Conservation (phyloP, 2,888 invertebrate species). For the Coleophora deauratella region DNA sequence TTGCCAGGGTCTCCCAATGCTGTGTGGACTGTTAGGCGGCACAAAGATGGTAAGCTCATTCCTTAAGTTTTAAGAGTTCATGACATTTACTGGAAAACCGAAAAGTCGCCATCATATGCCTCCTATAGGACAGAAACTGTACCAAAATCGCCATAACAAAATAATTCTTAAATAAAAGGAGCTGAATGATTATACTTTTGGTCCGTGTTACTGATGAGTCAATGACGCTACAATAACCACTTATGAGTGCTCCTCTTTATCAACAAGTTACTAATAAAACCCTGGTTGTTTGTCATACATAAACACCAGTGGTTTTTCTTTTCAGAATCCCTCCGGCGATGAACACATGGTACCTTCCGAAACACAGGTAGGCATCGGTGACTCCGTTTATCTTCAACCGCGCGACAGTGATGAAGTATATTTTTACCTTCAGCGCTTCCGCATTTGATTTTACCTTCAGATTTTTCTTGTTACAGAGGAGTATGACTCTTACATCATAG, state of each 20-base stretch:
- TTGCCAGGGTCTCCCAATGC: slow-evolving; percentile 99
- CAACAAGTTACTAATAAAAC: slow-evolving; percentile 73
- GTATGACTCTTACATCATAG: slow-evolving; percentile 99
- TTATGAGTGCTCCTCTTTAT: slow-evolving; percentile 67
- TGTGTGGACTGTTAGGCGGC: slow-evolving; percentile 98
- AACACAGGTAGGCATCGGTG: slow-evolving; percentile 59
- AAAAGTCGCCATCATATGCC: not conserved
- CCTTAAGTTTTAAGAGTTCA: not conserved
- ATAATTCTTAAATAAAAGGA: slow-evolving; percentile 32
- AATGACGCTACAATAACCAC: slow-evolving; percentile 66
- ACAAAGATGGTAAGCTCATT: slow-evolving; percentile 91
- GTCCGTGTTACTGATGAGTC: slow-evolving; percentile 71
- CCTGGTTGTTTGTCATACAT: slow-evolving; percentile 80
- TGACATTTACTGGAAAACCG: not conserved
- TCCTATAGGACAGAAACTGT: too few species aligned
- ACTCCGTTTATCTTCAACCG: slow-evolving; percentile 38
- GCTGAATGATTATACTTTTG: slow-evolving; percentile 67
- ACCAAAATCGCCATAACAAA: too few species aligned
- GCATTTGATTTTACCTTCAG: slow-evolving; percentile 21
- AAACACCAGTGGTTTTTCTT: slow-evolving; percentile 94
- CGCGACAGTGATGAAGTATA: slow-evolving; percentile 37
- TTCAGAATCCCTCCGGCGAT: slow-evolving; percentile 78
- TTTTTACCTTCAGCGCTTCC: too few species aligned
- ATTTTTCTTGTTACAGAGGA: slow-evolving; percentile 88
- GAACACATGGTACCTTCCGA: slow-evolving; percentile 53